A percentile compares a stretch with the other conserved stretches of the same genome.
Conservation (phyloP, 2,888 invertebrate genomes). For the Pollenia angustigena region DNA sequence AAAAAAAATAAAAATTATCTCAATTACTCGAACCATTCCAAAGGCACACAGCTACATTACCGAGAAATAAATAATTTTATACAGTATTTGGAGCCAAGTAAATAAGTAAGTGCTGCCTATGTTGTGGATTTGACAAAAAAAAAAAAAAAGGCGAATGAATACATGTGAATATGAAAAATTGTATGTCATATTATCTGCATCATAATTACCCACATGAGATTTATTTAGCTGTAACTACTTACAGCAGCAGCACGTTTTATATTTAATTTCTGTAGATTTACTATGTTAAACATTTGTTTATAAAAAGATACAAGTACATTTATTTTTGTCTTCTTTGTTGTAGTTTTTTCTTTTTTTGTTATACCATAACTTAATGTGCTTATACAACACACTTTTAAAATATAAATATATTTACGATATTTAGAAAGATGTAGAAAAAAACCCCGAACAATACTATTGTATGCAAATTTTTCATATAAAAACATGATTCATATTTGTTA, state of each 20-base stretch:
- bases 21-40: slow-evolving; percentile 55
- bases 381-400: slow-evolving; percentile 26
- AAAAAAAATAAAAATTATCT: slow-evolving; percentile 57
- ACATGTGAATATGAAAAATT: slow-evolving; percentile 73
- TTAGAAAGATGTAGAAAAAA: slow-evolving; percentile 23
- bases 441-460: slow-evolving; percentile 62
- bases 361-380: slow-evolving; percentile 49
- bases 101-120: slow-evolving; percentile 43
- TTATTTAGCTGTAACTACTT: slow-evolving; percentile 59
- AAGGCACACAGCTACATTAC: not conserved
- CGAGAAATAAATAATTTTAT: slow-evolving; percentile 17
- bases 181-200: slow-evolving; percentile 81
- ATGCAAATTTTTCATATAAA: slow-evolving; percentile 69
- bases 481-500: slow-evolving; percentile 73
- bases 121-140: slow-evolving; percentile 7
- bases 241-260: slow-evolving; percentile 51
- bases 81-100: not conserved
- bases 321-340: slow-evolving; percentile 20
- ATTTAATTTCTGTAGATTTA: slow-evolving; percentile 45
- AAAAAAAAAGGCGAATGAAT: not conserved
- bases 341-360: slow-evolving; percentile 24
- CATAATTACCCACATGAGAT: slow-evolving; percentile 80
- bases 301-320: not conserved
- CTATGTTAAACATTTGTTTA: slow-evolving; percentile 34
- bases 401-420: slow-evolving; percentile 38